Percentiles rank a stretch among this genome's conserved stretches.
These are phyloP conservation scores for Eubasilissa regina DNA, from an alignment of 1,140 invertebrate species.

Conservation along the genomic window DNA sequence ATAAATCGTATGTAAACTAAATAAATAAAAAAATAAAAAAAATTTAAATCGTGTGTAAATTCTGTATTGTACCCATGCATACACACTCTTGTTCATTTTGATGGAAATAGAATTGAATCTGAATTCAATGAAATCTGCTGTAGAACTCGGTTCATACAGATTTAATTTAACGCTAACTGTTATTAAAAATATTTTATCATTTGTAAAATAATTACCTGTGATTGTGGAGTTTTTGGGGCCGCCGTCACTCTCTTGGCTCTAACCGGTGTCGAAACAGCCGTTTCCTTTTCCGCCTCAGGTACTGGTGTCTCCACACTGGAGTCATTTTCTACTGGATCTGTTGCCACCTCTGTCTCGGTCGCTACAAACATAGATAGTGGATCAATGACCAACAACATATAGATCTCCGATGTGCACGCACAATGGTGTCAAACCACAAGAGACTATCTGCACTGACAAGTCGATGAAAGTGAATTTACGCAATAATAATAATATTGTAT, in stretches of 20 bases:
- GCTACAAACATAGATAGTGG: neutral
- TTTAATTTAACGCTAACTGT: neutral
- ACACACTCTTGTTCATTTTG: too few species aligned
- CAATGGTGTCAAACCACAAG: neutral
- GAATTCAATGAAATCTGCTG: too few species aligned
- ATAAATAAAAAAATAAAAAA: too few species aligned
- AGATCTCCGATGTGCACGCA: neutral
- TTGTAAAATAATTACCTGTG: conserved; percentile 24
- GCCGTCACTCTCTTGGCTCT: conserved; percentile 14
- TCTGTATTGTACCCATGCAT: too few species aligned
- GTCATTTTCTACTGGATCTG: conserved; percentile 3
- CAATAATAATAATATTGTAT: too few species aligned
- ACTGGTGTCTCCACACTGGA: neutral
- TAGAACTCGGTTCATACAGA: too few species aligned
- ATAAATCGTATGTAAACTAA: too few species aligned
- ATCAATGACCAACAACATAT: too few species aligned
- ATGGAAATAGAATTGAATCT: too few species aligned
- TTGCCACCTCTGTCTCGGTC: conserved; percentile 8
- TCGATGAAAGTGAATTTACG: too few species aligned
- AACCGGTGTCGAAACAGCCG: neutral
- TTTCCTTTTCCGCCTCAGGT: conserved; percentile 33
- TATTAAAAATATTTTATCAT: conserved; percentile 20
- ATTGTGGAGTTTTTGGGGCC: conserved; percentile 9
- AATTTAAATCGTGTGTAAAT: too few species aligned
- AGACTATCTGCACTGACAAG: too few species aligned